Base-by-base conservation (phyloP, 2,888 invertebrate species). In the Tinea trinotella region DNA sequence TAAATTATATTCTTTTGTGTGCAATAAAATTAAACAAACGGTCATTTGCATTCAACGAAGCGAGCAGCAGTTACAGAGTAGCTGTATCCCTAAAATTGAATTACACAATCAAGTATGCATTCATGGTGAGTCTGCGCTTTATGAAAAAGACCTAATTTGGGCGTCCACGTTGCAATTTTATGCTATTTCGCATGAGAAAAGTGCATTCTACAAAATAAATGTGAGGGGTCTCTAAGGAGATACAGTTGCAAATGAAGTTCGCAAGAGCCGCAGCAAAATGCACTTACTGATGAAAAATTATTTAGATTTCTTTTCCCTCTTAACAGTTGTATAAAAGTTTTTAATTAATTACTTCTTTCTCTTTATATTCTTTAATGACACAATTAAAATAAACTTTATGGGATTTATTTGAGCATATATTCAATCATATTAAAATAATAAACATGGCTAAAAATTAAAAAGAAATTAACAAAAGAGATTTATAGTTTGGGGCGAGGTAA, bases 51-150 rank as follows among this genome's bases (percentile, higher is more conserved):
- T 40, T 17, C 40, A 17, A 13, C n/a, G 40, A 40, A 12, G 22
- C 22, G 7, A 10, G 30, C 30, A 30, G 36, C 36, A 13, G 46
- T 46, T 13, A 46, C 20, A 6, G 50, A 50, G 50, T 50, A 24
- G 24, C 50, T 12, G 13, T 22, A 50, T 50, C 50, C 20, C 50
- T 22, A 24, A 12, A 71, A 78, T 74, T 59, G 67, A 71, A 74
- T 76, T 78, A 76, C 70, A 71, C 71, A 76, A 77, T 77, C 74
- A 74, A 68, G 67, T 63, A 67, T 64, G 67, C 70, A 74, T 73
- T 75, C 74, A 71, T 61, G 59, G 57, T 19, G 40, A 6, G 40
- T 40, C 40, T 40, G 48, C 18, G n/a, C 20, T 2, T 18, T 48
- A 18, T 48, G 5, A 5, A 48, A 19, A 48, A 48, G 48, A 19